phyloP scores from a whole-genome alignment of 2,797 vertebrate species.

The Pseudomugil tenellus region DNA sequence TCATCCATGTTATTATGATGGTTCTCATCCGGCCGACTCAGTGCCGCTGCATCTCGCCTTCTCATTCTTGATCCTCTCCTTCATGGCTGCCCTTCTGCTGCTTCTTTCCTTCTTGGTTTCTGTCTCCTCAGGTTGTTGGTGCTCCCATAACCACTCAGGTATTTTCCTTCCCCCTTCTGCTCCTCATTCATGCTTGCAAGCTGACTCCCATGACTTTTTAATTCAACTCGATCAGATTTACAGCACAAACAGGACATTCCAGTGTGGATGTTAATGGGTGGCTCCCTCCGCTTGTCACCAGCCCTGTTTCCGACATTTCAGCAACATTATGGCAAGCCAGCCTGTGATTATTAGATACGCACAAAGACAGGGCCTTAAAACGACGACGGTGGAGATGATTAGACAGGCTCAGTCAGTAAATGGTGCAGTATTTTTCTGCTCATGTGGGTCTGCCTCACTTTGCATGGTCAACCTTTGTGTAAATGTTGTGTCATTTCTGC shows the following conservation, averaged over 20 bases:
- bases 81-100: constrained; percentile 23
- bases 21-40: constrained; percentile 27
- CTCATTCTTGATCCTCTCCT: constrained; percentile 31
- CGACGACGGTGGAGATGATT: background rate
- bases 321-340: background rate
- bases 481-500: constrained; percentile 2
- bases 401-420: background rate
- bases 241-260: constrained; percentile 60
- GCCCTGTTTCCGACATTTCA: background rate
- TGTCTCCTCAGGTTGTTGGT: constrained; percentile 80
- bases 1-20: constrained; percentile 18
- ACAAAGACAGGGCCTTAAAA: background rate
- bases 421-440: constrained; percentile 29
- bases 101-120: constrained; percentile 58
- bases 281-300: constrained; percentile 12
- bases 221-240: constrained; percentile 9
- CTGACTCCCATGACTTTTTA: constrained; percentile 32
- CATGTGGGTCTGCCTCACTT: constrained; percentile 13
- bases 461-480: constrained; percentile 6
- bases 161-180: constrained; percentile 48
- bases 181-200: constrained; percentile 20
- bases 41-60: constrained; percentile 37
- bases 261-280: constrained; percentile 30
- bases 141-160: constrained; percentile 86
- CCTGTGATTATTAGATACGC: background rate